Evolutionary conservation across 2,888 invertebrate species (phyloP).

Genomic region (Tethea ocularis): DNA sequence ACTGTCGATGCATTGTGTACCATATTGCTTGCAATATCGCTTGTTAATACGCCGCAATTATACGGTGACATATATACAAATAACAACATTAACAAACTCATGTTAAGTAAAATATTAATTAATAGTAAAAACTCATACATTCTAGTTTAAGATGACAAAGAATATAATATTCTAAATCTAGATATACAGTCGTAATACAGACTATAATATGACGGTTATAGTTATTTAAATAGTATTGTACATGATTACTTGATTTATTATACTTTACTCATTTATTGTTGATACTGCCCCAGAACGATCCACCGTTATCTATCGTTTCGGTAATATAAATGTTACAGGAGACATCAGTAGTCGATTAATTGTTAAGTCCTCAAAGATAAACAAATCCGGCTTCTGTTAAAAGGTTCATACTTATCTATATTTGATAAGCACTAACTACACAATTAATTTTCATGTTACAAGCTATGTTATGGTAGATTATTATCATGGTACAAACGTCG

Average conservation of each 20-base stretch:
- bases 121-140: too few species aligned
- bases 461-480: neutral
- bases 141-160: too few species aligned
- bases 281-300: neutral
- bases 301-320: neutral
- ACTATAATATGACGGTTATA: neutral
- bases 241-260: too few species aligned
- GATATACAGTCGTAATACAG: neutral
- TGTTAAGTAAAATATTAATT: too few species aligned
- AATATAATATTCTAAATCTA: neutral
- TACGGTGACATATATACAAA: too few species aligned
- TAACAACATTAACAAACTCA: too few species aligned
- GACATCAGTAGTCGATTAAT: neutral
- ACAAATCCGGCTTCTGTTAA: neutral
- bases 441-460: neutral
- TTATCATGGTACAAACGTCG: neutral
- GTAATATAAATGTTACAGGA: neutral
- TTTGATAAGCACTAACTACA: neutral
- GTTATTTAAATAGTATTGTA: neutral
- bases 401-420: neutral
- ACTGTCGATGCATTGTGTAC: too few species aligned
- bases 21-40: too few species aligned
- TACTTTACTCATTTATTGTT: neutral
- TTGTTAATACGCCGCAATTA: too few species aligned
- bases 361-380: neutral